A percentile compares a stretch with the other conserved stretches of the same genome.
phyloP scores from a whole-genome alignment of 2,113 vertebrate genomes.

The Carettochelys insculpta region DNA sequence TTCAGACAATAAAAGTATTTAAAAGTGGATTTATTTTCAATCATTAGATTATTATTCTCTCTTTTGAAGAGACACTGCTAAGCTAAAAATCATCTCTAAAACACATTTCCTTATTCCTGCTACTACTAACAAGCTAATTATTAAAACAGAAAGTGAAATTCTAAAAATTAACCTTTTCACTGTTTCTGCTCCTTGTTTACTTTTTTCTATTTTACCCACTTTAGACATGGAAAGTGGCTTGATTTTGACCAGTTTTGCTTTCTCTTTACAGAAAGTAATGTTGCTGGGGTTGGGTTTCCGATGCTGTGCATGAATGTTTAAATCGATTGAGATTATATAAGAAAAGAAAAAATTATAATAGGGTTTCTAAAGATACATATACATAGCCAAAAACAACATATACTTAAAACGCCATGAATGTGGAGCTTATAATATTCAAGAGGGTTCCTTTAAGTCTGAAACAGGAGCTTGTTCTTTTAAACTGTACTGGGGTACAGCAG shows the following conservation, averaged over 20 bases:
- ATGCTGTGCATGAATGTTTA: background rate
- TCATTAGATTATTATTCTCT: conserved; percentile 16
- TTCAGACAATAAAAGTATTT: background rate
- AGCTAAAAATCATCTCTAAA: conserved; percentile 42
- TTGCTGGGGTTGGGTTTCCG: background rate
- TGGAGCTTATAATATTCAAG: background rate
- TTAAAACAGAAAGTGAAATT: conserved; percentile 12
- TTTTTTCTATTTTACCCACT: conserved; percentile 17
- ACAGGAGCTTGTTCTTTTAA: conserved; percentile 57
- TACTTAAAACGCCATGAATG: background rate
- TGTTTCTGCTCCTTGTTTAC: conserved; percentile 25
- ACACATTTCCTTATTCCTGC: conserved; percentile 44
- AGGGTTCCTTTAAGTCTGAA: conserved; percentile 55
- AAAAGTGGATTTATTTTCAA: background rate
- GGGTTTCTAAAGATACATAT: background rate
- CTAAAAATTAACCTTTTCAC: conserved; percentile 18
- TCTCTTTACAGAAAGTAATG: background rate
- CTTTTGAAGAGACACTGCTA: conserved; percentile 30
- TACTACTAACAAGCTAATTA: conserved; percentile 39
- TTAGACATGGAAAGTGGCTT: background rate
- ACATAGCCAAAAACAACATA: background rate
- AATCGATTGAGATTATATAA: background rate
- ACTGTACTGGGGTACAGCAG: conserved; percentile 67
- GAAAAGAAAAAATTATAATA: background rate
- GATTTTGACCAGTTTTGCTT: conserved; percentile 5